A percentile compares a stretch with the other conserved stretches of the same genome.
Conservation (phyloP, 2,888 invertebrate species). For the Tromatobia lineatoria region DNA sequence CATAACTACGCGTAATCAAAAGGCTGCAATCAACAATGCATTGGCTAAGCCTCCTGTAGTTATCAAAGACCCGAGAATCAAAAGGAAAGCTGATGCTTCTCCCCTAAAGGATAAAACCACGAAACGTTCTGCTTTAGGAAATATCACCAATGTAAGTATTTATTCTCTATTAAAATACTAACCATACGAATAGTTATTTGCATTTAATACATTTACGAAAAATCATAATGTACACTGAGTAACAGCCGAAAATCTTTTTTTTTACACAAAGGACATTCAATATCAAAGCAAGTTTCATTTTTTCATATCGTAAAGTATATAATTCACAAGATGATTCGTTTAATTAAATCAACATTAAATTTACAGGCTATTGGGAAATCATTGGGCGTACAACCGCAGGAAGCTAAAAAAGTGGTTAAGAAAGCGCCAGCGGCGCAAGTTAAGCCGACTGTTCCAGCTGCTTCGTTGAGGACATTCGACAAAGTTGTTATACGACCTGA, state of each 20-base stretch:
- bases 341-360: constrained; percentile 10
- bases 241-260: no score
- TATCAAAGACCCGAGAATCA: constrained; percentile 87
- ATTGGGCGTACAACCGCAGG: constrained; percentile 77
- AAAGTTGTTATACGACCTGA: constrained; percentile 76
- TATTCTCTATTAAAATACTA: not conserved
- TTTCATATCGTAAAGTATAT: not conserved
- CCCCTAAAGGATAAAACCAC: constrained; percentile 91
- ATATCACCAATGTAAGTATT: constrained; percentile 91
- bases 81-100: constrained; percentile 93
- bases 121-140: constrained; percentile 94
- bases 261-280: no score
- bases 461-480: constrained; percentile 73
- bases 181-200: no score
- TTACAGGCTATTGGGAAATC: constrained; percentile 82
- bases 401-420: constrained; percentile 79
- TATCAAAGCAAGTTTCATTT: no score
- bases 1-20: constrained; percentile 89
- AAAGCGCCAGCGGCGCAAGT: constrained; percentile 70
- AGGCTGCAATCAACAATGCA: constrained; percentile 76
- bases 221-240: no score
- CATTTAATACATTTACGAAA: no score
- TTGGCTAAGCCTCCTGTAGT: constrained; percentile 84
- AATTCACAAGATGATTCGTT: not conserved
- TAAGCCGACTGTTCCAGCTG: constrained; percentile 69